Percentiles rank a stretch among this genome's conserved stretches.
phyloP scores from a whole-genome alignment of 2,888 invertebrate species.

The Artemia sinica region DNA sequence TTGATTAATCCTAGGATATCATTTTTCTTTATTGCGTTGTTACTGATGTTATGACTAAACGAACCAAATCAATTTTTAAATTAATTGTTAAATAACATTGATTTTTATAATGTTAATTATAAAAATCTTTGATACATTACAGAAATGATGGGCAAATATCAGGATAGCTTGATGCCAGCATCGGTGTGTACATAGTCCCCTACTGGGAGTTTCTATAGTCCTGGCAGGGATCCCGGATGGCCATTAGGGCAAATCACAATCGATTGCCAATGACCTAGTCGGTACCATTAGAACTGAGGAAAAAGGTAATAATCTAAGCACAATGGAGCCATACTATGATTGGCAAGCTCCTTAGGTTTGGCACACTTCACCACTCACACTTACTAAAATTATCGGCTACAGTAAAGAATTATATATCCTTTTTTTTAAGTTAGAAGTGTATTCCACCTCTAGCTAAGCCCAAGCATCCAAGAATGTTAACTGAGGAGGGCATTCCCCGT shows the following conservation, averaged over 20 bases:
- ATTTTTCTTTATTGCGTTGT: too few species aligned
- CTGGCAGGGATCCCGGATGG: conserved; percentile 13
- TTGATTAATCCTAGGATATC: too few species aligned
- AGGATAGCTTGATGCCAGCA: conserved; percentile 10
- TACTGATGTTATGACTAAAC: too few species aligned
- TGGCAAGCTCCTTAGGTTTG: neutral
- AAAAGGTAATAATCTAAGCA: conserved; percentile 5
- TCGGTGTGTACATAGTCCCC: conserved; percentile 2
- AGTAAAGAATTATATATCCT: too few species aligned
- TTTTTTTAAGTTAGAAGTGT: too few species aligned
- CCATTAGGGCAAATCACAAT: conserved; percentile 13
- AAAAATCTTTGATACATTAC: conserved; percentile 12
- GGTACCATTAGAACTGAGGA: conserved; percentile 12
- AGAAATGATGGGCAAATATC: conserved; percentile 10
- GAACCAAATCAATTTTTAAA: too few species aligned
- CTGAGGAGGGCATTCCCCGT: too few species aligned
- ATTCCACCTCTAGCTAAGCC: too few species aligned
- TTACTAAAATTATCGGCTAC: too few species aligned
- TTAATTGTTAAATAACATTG: too few species aligned
- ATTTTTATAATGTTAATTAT: too few species aligned
- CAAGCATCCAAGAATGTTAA: too few species aligned
- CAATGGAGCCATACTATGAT: conserved; percentile 11
- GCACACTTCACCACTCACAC: neutral
- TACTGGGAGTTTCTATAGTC: conserved; percentile 12
- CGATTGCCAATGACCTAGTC: conserved; percentile 13